Evolutionary conservation across 2,888 invertebrate species (phyloP).

Genomic region (Loripinus fragilis): DNA sequence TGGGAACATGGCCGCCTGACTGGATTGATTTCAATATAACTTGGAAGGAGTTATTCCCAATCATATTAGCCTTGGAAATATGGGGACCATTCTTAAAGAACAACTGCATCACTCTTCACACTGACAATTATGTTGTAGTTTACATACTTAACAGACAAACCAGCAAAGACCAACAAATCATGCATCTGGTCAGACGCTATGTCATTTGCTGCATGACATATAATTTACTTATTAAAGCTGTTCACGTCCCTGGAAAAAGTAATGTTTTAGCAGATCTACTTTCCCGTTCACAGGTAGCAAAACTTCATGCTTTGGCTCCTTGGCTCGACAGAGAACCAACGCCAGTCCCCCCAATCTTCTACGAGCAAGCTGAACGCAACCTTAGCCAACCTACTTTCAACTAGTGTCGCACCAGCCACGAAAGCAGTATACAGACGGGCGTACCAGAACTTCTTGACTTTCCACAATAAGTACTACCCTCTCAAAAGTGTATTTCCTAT

Average conservation of each 20-base stretch:
- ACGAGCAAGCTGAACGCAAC: neutral
- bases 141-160: slow-evolving; percentile 7
- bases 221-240: neutral
- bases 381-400: neutral
- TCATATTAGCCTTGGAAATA: slow-evolving; percentile 15
- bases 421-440: neutral
- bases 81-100: slow-evolving; percentile 3
- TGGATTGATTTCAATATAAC: too few relatives aligned
- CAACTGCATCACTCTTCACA: neutral
- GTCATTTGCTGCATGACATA: neutral
- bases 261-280: slow-evolving; percentile 14
- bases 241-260: neutral
- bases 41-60: slow-evolving; percentile 22
- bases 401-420: too few relatives aligned
- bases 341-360: neutral
- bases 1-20: slow-evolving; percentile 31
- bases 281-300: slow-evolving; percentile 19
- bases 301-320: neutral
- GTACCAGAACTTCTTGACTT: neutral
- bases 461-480: neutral
- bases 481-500: too few relatives aligned
- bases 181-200: neutral
- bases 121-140: slow-evolving; percentile 6
- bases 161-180: neutral
- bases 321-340: neutral